Percentiles rank a stretch among this genome's conserved stretches.
These are phyloP conservation scores for Megalurothrips usitatus DNA, from an alignment of 2,888 invertebrate genomes.

Conservation along the genomic window DNA sequence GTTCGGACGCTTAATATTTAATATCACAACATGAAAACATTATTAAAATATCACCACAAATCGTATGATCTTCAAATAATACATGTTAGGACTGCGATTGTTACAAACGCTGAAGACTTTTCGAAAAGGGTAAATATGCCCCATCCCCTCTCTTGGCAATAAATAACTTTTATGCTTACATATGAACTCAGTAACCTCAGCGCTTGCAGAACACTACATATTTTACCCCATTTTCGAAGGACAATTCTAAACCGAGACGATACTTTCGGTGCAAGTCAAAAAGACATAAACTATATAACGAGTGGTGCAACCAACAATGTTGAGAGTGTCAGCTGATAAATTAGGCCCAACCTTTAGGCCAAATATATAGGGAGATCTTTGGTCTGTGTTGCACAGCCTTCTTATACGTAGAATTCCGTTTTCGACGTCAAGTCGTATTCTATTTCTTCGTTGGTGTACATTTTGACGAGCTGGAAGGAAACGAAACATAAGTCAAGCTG, in stretches of 20 bases:
- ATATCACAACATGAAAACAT: constrained; percentile 14
- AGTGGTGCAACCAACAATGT: no score
- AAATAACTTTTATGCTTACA: background rate
- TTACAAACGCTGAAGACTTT: background rate
- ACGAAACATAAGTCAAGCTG: constrained; percentile 34
- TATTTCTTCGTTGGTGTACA: constrained; percentile 90
- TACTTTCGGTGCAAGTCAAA: no score
- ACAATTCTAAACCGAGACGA: no score
- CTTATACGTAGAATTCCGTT: constrained; percentile 84
- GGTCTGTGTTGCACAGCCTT: constrained; percentile 39
- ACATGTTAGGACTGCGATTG: background rate
- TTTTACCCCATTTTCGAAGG: no score
- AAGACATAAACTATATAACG: no score
- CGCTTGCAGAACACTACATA: no score
- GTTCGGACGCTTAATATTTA: background rate
- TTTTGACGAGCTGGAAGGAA: constrained; percentile 71
- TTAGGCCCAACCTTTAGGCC: background rate
- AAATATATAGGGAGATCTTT: background rate
- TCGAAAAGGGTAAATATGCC: background rate
- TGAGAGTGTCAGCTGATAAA: no score
- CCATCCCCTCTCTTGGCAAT: background rate
- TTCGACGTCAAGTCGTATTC: constrained; percentile 85
- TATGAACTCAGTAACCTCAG: no score
- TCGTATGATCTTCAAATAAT: background rate
- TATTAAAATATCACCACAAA: constrained; percentile 5